Conservation (phyloP, 2,797 vertebrate species). For the Xyrichtys novacula region DNA sequence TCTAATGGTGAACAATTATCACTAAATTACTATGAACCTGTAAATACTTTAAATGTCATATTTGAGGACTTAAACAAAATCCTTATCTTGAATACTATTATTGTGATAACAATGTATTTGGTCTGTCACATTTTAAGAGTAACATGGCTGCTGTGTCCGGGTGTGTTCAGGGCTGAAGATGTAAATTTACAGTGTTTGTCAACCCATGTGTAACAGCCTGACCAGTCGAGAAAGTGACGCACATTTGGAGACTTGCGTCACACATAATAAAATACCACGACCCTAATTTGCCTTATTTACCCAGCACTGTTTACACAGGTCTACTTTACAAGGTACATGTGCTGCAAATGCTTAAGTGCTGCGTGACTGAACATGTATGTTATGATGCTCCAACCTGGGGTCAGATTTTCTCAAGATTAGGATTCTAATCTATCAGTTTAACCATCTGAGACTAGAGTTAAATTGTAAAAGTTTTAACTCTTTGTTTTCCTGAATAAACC, state of each 20-base stretch:
- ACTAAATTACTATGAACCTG: not conserved
- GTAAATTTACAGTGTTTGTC: conserved; percentile 32
- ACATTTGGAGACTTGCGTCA: conserved; percentile 28
- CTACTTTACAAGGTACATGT: not conserved
- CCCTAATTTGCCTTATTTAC: conserved; percentile 33
- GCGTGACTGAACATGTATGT: conserved; percentile 15
- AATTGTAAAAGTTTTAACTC: too few species aligned
- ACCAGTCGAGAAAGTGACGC: conserved; percentile 41
- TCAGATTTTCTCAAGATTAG: too few species aligned
- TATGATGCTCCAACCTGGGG: not conserved
- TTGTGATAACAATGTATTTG: not conserved
- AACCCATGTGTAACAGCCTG: not conserved
- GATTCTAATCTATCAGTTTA: too few species aligned
- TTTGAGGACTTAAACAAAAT: not conserved
- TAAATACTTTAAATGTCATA: not conserved
- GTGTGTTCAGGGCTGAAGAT: not conserved
- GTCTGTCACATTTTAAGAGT: not conserved
- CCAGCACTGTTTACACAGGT: not conserved
- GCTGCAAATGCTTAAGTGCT: not conserved
- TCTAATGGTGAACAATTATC: not conserved
- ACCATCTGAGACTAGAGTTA: too few species aligned
- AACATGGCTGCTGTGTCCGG: not conserved
- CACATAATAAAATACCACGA: conserved; percentile 13
- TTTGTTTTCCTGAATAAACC: too few species aligned
- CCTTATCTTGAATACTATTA: not conserved